Percentiles rank a stretch among this genome's conserved stretches.
Conservation (phyloP, 2,113 vertebrate genomes). For the Sprattus sprattus region DNA sequence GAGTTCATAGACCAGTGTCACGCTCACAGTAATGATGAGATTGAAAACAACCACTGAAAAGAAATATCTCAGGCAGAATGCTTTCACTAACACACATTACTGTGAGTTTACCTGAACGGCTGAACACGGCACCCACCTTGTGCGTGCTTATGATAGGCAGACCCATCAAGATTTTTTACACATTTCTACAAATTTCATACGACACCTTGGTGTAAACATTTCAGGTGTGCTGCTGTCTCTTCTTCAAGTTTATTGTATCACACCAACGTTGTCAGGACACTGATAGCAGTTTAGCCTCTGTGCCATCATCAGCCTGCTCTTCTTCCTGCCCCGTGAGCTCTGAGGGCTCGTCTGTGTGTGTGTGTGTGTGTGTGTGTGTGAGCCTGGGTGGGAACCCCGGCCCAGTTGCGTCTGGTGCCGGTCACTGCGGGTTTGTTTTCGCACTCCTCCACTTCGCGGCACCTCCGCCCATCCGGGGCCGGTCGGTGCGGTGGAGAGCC, state of each 20-base stretch:
- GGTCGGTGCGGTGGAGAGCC: conserved; percentile 58
- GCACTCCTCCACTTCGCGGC: conserved; percentile 65
- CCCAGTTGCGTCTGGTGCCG: background rate
- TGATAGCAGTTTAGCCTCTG: background rate
- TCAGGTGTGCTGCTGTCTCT: background rate
- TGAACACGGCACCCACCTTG: background rate
- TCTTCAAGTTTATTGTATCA: background rate
- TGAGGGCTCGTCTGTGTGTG: background rate
- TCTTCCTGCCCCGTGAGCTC: background rate
- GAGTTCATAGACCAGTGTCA: background rate
- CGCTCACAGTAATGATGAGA: background rate
- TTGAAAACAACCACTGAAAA: background rate
- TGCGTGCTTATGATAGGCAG: background rate
- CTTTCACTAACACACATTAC: background rate
- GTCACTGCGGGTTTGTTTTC: conserved; percentile 51
- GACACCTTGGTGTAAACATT: background rate
- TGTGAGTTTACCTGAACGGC: background rate
- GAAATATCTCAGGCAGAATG: background rate
- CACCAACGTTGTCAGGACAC: background rate
- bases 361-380: conserved; percentile 17
- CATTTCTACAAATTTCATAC: background rate
- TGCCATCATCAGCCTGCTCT: background rate
- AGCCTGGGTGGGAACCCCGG: background rate
- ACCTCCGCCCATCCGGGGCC: conserved; percentile 57
- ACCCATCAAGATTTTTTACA: background rate